phyloP scores from a whole-genome alignment of 2,113 vertebrate genomes.

The Probosciger aterrimus region DNA sequence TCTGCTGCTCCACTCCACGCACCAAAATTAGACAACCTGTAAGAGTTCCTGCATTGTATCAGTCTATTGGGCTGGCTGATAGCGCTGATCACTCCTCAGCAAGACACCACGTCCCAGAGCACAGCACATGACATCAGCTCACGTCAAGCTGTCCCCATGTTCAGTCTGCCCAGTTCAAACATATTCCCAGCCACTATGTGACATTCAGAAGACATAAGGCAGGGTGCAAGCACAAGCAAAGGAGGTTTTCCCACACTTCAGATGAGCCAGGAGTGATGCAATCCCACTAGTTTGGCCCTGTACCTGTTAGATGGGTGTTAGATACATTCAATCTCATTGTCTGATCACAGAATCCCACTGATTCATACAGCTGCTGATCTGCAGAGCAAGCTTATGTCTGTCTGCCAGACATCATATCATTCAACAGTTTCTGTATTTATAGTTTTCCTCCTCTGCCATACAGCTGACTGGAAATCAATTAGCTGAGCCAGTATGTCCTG shows the following conservation, averaged over 20 bases:
- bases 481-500: background rate
- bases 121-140: accelerated
- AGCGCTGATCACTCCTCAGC: background rate
- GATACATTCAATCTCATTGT: background rate
- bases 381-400: background rate
- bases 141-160: accelerated
- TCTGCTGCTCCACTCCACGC: background rate
- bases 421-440: background rate
- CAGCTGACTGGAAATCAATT: background rate
- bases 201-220: background rate
- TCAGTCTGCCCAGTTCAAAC: background rate
- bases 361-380: background rate
- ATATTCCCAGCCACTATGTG: background rate
- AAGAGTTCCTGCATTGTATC: background rate
- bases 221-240: background rate
- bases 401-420: background rate
- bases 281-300: background rate
- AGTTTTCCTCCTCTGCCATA: background rate
- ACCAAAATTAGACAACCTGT: background rate
- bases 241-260: background rate
- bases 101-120: background rate
- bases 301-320: background rate
- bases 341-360: accelerated
- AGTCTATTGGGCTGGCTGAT: accelerated
- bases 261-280: background rate